These are phyloP conservation scores for Lordiphosa collinella DNA, from an alignment of 1,140 invertebrate species.

Conservation along the genomic window DNA sequence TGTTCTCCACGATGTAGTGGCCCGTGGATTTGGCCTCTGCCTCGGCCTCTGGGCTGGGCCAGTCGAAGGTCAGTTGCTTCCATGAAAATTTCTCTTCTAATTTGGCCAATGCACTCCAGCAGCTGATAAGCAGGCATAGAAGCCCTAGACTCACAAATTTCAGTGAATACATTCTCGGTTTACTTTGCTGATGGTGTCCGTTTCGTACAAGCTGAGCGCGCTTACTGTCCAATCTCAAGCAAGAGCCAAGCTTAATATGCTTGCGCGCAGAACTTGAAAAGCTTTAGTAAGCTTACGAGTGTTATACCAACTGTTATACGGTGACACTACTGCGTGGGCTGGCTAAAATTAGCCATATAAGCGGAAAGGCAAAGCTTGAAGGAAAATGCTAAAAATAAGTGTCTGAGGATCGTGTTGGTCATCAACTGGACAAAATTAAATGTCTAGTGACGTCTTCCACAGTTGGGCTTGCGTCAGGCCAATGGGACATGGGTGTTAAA, in stretches of 20 bases:
- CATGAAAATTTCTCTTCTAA: slow-evolving; percentile 84
- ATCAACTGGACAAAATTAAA: slow-evolving; percentile 10
- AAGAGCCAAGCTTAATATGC: slow-evolving; percentile 55
- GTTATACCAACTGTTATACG: slow-evolving; percentile 21
- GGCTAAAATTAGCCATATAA: slow-evolving; percentile 31
- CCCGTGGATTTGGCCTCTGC: slow-evolving; percentile 83
- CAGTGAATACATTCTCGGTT: slow-evolving; percentile 25
- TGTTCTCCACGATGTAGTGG: slow-evolving; percentile 85
- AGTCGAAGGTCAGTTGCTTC: slow-evolving; percentile 85
- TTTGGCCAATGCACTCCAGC: slow-evolving; percentile 50
- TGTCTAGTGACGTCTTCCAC: slow-evolving; percentile 21
- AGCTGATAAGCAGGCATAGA: slow-evolving; percentile 46
- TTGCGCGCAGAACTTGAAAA: slow-evolving; percentile 16
- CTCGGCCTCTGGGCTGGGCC: slow-evolving; percentile 83
- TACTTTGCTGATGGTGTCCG: slow-evolving; percentile 5
- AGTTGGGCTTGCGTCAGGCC: not conserved
- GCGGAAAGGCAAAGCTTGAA: slow-evolving; percentile 22
- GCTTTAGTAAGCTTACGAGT: slow-evolving; percentile 14
- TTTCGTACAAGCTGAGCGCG: slow-evolving; percentile 38
- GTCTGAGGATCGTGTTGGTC: too few relatives aligned
- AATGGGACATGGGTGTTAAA: not conserved
- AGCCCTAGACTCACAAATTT: slow-evolving; percentile 38
- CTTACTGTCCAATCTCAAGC: slow-evolving; percentile 34
- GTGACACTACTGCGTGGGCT: slow-evolving; percentile 9
- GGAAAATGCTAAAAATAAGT: slow-evolving; percentile 21